phyloP scores from a whole-genome alignment of 2,113 vertebrate genomes.

The Gulo gulo region DNA sequence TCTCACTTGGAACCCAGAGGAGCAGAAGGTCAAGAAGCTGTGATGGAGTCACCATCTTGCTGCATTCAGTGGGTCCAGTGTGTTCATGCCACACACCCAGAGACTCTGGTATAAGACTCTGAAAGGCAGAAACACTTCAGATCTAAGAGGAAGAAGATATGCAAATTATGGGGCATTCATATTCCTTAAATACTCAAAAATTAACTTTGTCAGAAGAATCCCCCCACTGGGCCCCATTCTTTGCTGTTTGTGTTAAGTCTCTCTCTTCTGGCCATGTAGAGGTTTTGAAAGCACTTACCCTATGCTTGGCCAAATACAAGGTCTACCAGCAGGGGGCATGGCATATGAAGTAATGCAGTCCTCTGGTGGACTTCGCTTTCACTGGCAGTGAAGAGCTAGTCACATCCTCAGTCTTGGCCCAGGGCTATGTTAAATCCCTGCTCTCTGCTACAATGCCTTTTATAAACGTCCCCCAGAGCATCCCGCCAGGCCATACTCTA shows the following conservation, averaged over 20 bases:
- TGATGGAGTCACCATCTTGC: background rate
- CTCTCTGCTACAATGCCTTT: too few relatives aligned
- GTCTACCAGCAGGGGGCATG: background rate
- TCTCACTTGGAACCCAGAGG: background rate
- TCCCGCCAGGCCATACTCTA: too few relatives aligned
- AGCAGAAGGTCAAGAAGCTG: background rate
- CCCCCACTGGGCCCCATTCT: too few relatives aligned
- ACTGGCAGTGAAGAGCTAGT: too few relatives aligned
- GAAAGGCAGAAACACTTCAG: background rate
- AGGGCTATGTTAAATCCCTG: too few relatives aligned
- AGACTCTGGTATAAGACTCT: background rate
- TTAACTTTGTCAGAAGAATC: background rate
- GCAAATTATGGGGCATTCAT: background rate
- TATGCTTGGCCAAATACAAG: background rate
- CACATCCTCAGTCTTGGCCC: too few relatives aligned
- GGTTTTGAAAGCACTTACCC: background rate
- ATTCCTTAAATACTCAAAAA: background rate
- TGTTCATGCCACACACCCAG: background rate
- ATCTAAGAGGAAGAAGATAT: background rate
- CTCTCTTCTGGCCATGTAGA: background rate
- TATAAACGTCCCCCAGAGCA: too few relatives aligned
- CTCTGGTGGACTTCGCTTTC: too few relatives aligned
- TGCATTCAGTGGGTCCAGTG: fast-evolving
- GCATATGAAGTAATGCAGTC: too few relatives aligned
- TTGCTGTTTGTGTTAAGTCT: background rate